Percentiles rank a stretch among this genome's conserved stretches.
Conservation (phyloP, 2,113 vertebrate genomes). For the Patagioenas fasciata region DNA sequence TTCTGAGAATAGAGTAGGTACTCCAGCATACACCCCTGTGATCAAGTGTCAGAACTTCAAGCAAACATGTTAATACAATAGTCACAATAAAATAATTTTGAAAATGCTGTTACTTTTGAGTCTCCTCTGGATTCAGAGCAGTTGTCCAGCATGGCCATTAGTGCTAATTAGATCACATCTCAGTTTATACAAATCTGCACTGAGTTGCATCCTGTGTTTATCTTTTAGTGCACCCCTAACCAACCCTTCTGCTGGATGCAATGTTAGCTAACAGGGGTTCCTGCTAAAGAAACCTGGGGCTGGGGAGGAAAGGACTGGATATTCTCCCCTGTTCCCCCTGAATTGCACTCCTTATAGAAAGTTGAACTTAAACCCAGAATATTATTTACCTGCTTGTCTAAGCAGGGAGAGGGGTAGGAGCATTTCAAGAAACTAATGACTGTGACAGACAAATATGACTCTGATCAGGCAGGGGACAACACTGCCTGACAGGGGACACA, state of each 20-base stretch:
- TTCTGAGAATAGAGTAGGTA: background rate
- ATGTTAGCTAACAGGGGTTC: background rate
- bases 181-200: background rate
- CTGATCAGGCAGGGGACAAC: background rate
- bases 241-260: background rate
- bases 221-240: background rate
- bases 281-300: background rate
- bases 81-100: background rate
- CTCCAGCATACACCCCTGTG: rapidly evolving
- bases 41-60: background rate
- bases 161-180: background rate
- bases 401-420: background rate
- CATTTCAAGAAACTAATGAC: background rate
- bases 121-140: background rate
- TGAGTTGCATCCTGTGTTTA: background rate
- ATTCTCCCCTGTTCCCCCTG: no score
- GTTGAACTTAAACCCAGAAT: background rate
- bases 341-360: background rate
- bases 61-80: rapidly evolving
- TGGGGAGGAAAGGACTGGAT: background rate
- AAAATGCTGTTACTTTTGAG: background rate
- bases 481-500: background rate
- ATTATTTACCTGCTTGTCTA: background rate
- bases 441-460: background rate
- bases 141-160: background rate